Base-by-base conservation (phyloP, 2,113 vertebrate genomes). In the Pithys albifrons region DNA sequence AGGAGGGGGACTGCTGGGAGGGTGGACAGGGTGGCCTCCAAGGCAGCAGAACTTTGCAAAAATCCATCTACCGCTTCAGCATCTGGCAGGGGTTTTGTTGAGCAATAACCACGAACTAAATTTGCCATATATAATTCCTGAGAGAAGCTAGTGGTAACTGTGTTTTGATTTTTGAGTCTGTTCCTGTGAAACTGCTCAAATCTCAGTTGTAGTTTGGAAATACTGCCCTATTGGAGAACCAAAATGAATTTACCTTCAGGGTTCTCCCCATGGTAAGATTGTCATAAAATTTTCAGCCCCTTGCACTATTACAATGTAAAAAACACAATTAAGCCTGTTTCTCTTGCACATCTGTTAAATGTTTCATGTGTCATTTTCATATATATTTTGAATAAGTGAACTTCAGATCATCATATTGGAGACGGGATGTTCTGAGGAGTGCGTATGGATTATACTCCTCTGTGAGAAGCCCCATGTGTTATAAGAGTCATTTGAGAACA, bases 31-130 rank as follows among this genome's bases (percentile, higher is more conserved):
- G 37, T 82, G 49, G 70, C 91, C 86, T 82, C 64, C 28, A 46
- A 78, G 66, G 66, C n/a, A 1, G 49, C 77, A 93, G 52, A 94
- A 88, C 71, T 83, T 88, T 39, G 43, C 85, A 90, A 93, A 84
- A 94, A 88, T 93, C 46, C 58, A 9, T 91, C 85, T 88, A 18
- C 35, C 1, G 7, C 64, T 89, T 73, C 64, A 85, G 55, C 75
- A 66, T 91, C 71, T 88, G 81, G 66, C 72, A 83, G 51, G 48
- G 35, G 12, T 94, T 95, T 86, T 94, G 76, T 88, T 91, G 82
- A 90, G 88, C 94, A 93, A 88, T 84, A 96, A 90, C 64, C 48
- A 51, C 51, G 20, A 90, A 78, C 75, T 97, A 85, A 87, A 91
- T 88, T 95, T 94, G 66, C 93, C 61, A 22, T 62, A 46, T 84